Evolutionary conservation across 2,113 vertebrate genomes (phyloP), one percentile per base, ranked within the genome.

Genomic region (Sprattus sprattus): DNA sequence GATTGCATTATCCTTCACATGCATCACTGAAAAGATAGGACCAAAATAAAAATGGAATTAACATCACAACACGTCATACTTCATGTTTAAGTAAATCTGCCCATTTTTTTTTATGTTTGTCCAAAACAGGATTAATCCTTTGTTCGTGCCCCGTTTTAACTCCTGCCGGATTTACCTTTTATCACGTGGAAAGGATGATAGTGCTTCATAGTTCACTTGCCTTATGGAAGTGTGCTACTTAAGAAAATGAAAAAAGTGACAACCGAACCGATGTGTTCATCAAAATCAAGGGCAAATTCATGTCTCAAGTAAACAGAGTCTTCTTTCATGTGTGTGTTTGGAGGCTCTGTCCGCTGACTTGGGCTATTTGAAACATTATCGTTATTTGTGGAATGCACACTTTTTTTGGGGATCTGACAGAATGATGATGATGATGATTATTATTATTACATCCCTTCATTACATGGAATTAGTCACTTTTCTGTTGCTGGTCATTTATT

Each of bases 171-270:
- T 78, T 78, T 32, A 78, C 71, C 71, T 78, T 78, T 78, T 78
- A 78, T 78, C 71, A 78, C 32, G 11, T 32, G 71, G 71, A 78
- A 78, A 78, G 71, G 71, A 78, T 78, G 13, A 78, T 39, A 39
- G 71, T 15, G 71, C 5, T 78, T 78, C 32, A 78, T 78, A 78
- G 71, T 78, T 78, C 71, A 44, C 71, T 78, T 78, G 91, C 90
- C 91, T 92, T 25, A 50, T 91, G 84, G 91, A 88, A 87, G 89
- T 86, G 89, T 91, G 91, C 93, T 94, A 94, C 92, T 94, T 93
- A 93, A 92, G 92, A 85, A 93, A 93, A 94, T 94, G 91, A 94
- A 93, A 92, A 90, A 86, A 87, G 86, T 89, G 92, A 93, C 92
- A 90, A 90, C 80, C 87, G 90, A 92, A 82, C 88, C 81, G 85